Evolutionary conservation across 1,140 invertebrate species (phyloP), one percentile per base, ranked within the genome.

Genomic region (Musca domestica): DNA sequence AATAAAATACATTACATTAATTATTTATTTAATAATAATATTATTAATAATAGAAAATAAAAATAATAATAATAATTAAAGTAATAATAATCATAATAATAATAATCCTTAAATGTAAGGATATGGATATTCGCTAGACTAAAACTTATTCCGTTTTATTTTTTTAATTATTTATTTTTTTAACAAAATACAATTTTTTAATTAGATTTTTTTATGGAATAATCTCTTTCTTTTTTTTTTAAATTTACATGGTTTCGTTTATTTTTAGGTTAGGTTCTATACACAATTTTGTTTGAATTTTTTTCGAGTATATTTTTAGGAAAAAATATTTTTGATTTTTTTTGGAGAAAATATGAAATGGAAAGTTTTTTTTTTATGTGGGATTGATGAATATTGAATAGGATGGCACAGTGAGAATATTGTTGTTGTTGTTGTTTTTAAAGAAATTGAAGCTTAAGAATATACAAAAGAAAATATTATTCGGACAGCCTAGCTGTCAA

Each of bases 91-190:
- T 61, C 19, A 30, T 41, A 61, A 61, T 61, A 34, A 61, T 61
- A 34, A 30, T 41, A 61, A 61, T 61, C 56, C 56, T 61, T 61
- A 61, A 61, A 61, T 61, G 56, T 61, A 61, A 61, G 56, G 56
- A 61, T 61, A 41, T 30, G 9, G 27, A 27, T 61, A 61, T 61
- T 61, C 27, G 56, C 56, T 61, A 61, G 20, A 23, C 5, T 19
- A 9, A 51, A 51, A 51, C 17, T 51, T 51, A 51, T 20, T 51
- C 12, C 9, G 5, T 51, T 51, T 51, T 51, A 2, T 46, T 46
- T 12, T 1, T 46, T 46, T 46, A 46, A 12, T 46, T 46, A 20
- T 22, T 52, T 54, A 54, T 23, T 54, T 25, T 25, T 56, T 61
- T 34, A 34, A 61, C 15, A 61, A 61, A 54, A 54, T 34, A 41